Evolutionary conservation across 2,888 invertebrate genomes (phyloP).

Genomic region (Aphodius granarius): DNA sequence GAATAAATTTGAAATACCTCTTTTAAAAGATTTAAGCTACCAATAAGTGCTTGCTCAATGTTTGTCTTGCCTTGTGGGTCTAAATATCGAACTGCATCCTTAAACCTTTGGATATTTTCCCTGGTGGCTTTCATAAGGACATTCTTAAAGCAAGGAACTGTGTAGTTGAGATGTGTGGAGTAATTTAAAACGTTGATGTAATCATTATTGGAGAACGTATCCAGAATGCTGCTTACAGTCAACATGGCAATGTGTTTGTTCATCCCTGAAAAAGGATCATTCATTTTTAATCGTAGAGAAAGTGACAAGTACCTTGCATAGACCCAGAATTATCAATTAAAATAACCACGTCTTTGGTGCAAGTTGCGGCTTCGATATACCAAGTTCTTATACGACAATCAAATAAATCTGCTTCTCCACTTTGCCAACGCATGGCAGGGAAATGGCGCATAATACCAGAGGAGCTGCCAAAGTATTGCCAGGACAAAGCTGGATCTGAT

Average conservation of each 20-base stretch:
- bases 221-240: slow-evolving; percentile 85
- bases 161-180: slow-evolving; percentile 68
- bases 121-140: slow-evolving; percentile 86
- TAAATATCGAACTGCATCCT: slow-evolving; percentile 66
- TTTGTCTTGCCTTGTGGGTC: slow-evolving; percentile 81
- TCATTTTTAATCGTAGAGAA: slow-evolving; percentile 51
- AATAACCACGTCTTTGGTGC: slow-evolving; percentile 96
- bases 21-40: slow-evolving; percentile 81
- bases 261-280: slow-evolving; percentile 42
- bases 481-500: slow-evolving; percentile 86
- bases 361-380: slow-evolving; percentile 98
- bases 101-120: slow-evolving; percentile 79
- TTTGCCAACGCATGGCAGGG: slow-evolving; percentile 71
- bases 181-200: slow-evolving; percentile 91
- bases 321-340: slow-evolving; percentile 95
- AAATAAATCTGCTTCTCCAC: slow-evolving; percentile 70
- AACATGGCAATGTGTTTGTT: slow-evolving; percentile 74
- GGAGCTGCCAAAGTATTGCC: slow-evolving; percentile 98
- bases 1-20: no score
- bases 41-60: slow-evolving; percentile 76
- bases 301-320: slow-evolving; percentile 91
- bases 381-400: slow-evolving; percentile 92
- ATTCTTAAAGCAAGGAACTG: slow-evolving; percentile 83
- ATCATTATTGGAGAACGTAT: slow-evolving; percentile 97
- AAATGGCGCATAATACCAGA: slow-evolving; percentile 91